A percentile compares a stretch with the other conserved stretches of the same genome.
These are phyloP conservation scores for Drosophila repletoides DNA, from an alignment of 1,140 invertebrate species.

Conservation along the genomic window DNA sequence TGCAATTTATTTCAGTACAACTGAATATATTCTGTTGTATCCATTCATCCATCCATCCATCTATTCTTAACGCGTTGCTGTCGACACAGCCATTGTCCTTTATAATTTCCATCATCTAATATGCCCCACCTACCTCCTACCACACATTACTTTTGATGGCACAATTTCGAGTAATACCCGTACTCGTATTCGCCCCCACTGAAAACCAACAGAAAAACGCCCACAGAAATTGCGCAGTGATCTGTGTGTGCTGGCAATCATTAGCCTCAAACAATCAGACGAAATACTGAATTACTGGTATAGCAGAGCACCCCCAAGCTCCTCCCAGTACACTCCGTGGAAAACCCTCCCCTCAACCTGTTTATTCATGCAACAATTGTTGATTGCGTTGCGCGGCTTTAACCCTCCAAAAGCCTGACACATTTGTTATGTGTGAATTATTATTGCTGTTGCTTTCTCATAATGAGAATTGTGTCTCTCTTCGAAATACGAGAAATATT, in stretches of 20 bases:
- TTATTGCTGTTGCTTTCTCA: conserved; percentile 56
- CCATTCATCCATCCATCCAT: conserved; percentile 6
- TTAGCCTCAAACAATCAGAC: conserved; percentile 57
- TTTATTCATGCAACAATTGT: conserved; percentile 77
- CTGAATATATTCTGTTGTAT: background rate
- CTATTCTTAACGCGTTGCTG: background rate
- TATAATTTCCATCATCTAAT: conserved; percentile 33
- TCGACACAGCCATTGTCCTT: conserved; percentile 9
- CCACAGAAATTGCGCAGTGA: conserved; percentile 62
- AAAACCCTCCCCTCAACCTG: background rate
- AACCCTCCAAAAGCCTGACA: conserved; percentile 10
- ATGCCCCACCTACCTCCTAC: conserved; percentile 45
- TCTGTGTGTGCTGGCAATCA: conserved; percentile 74
- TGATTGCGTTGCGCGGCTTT: conserved; percentile 51
- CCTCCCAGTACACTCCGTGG: background rate
- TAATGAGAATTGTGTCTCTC: conserved; percentile 68
- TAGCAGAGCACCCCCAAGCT: background rate
- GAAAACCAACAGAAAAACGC: too few relatives aligned
- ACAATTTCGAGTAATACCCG: conserved; percentile 56
- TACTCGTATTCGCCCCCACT: background rate
- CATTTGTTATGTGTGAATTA: conserved; percentile 61
- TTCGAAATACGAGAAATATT: too few relatives aligned
- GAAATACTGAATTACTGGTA: too few relatives aligned
- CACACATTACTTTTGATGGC: conserved; percentile 72
- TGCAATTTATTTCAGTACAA: too few relatives aligned